Evolutionary conservation across 2,113 vertebrate genomes (phyloP).

Genomic region (Mesoclemmys tuberculata): DNA sequence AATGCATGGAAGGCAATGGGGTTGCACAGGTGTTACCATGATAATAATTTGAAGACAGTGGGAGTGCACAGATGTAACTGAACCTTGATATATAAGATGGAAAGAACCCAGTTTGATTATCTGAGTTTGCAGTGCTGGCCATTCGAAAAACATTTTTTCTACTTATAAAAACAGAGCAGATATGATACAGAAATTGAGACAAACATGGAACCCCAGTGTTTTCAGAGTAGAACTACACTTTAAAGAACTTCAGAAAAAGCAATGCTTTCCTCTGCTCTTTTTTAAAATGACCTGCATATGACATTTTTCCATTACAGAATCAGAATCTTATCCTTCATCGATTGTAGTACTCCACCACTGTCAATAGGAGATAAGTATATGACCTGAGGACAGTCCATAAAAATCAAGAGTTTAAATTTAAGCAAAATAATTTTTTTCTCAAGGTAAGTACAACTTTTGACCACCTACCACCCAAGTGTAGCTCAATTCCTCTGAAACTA

Average conservation of each 20-base stretch:
- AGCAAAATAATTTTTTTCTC: not conserved
- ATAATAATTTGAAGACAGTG: not conserved
- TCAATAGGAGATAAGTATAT: not conserved
- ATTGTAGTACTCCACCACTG: not conserved
- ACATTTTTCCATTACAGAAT: not conserved
- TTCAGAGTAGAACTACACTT: not conserved
- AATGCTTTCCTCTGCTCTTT: not conserved
- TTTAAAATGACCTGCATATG: not conserved
- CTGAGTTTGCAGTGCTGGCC: constrained; percentile 10
- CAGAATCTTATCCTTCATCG: not conserved
- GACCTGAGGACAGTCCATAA: not conserved
- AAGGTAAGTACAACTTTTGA: not conserved
- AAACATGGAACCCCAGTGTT: not conserved
- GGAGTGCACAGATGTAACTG: not conserved
- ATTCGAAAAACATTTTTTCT: not conserved
- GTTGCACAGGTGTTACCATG: not conserved
- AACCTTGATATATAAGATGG: not conserved
- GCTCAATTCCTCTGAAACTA: not conserved
- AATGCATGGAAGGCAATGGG: not conserved
- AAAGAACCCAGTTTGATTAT: not conserved
- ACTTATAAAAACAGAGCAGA: not conserved
- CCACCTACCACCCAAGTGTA: not conserved
- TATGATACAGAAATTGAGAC: not conserved
- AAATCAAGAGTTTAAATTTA: not conserved
- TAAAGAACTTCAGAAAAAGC: not conserved